These are phyloP conservation scores for Frankliniella fusca DNA, from an alignment of 2,888 invertebrate species.

Conservation along the genomic window DNA sequence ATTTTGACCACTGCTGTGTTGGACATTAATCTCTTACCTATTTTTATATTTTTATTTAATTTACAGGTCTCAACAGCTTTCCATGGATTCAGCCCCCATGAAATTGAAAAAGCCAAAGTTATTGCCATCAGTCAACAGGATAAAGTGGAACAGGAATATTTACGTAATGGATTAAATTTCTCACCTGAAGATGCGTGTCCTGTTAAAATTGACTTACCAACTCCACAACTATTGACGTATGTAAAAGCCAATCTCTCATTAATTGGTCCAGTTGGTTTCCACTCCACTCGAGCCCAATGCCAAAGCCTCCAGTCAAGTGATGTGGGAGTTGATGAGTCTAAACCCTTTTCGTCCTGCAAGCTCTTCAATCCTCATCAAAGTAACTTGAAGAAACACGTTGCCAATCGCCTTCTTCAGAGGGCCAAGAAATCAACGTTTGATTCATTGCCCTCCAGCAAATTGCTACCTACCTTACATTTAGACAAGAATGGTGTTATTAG, in stretches of 20 bases:
- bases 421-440: slow-evolving; percentile 30
- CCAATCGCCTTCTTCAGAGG: slow-evolving; percentile 36
- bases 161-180: slow-evolving; percentile 33
- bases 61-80: slow-evolving; percentile 43
- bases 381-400: slow-evolving; percentile 2
- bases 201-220: background rate
- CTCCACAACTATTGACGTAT: background rate
- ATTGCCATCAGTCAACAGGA: slow-evolving; percentile 35
- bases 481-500: slow-evolving; percentile 28
- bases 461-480: background rate
- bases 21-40: background rate
- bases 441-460: background rate
- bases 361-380: background rate
- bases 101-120: slow-evolving; percentile 36
- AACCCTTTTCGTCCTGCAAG: background rate
- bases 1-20: background rate
- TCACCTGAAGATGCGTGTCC: background rate
- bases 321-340: slow-evolving; percentile 32
- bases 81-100: slow-evolving; percentile 46
- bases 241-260: background rate
- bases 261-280: background rate
- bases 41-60: background rate
- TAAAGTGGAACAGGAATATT: slow-evolving; percentile 37
- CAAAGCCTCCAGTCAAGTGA: slow-evolving; percentile 38
- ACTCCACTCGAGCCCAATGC: background rate